phyloP scores from a whole-genome alignment of 2,113 vertebrate genomes.

The Parus major region DNA sequence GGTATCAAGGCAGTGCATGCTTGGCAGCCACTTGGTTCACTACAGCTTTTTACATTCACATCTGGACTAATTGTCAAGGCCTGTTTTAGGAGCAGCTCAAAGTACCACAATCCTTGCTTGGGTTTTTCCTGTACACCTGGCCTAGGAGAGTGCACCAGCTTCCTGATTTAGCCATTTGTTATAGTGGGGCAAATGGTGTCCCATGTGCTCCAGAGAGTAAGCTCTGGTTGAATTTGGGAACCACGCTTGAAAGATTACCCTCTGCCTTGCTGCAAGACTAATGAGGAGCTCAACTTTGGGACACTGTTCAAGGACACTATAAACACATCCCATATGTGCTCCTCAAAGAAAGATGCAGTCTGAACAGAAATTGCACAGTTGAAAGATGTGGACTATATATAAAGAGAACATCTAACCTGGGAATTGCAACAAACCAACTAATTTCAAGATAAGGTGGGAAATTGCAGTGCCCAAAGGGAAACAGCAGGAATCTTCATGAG shows the following conservation, averaged over 20 bases:
- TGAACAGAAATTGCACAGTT: background rate
- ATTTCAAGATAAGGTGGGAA: background rate
- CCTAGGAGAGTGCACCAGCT: background rate
- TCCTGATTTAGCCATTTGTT: background rate
- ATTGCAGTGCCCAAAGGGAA: background rate
- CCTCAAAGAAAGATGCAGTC: background rate
- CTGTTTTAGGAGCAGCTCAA: background rate
- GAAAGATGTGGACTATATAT: rapidly evolving
- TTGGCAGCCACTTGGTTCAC: background rate
- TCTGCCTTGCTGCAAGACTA: background rate
- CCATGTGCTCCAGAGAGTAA: background rate
- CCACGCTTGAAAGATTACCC: background rate
- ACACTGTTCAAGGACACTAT: background rate
- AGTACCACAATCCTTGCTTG: background rate
- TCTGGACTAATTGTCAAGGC: background rate
- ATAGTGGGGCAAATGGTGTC: background rate
- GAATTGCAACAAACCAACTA: background rate
- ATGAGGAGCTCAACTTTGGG: background rate
- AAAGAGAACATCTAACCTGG: background rate
- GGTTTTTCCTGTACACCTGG: background rate
- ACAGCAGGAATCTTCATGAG: background rate
- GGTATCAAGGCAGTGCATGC: background rate
- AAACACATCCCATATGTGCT: background rate
- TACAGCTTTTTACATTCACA: background rate
- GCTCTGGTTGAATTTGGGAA: background rate